These are phyloP conservation scores for Hipposideros larvatus DNA, from an alignment of 2,797 vertebrate species.

Conservation along the genomic window DNA sequence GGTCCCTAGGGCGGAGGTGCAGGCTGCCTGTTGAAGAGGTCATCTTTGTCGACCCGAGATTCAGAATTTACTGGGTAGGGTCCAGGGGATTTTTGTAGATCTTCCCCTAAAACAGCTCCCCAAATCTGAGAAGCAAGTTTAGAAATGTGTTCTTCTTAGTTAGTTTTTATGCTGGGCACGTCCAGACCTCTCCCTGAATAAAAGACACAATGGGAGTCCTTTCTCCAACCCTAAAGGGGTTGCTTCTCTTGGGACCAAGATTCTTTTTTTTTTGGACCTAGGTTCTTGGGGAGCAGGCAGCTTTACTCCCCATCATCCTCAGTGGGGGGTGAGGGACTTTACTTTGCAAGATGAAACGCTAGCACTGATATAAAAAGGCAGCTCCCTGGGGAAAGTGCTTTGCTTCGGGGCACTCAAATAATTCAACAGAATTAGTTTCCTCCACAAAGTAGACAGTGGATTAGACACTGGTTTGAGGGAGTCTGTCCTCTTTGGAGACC, in stretches of 20 bases:
- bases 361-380: background rate
- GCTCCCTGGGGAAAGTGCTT: background rate
- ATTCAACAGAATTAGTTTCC: background rate
- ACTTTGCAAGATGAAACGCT: background rate
- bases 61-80: background rate
- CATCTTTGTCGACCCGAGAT: background rate
- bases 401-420: slow-evolving; percentile 8
- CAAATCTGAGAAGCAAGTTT: background rate
- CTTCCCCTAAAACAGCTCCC: background rate
- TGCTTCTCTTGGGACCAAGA: background rate
- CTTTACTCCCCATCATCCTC: background rate
- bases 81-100: background rate
- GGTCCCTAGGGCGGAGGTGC: background rate
- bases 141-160: background rate
- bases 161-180: background rate
- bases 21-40: background rate
- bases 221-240: background rate
- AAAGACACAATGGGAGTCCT: background rate
- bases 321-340: background rate
- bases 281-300: background rate
- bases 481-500: background rate
- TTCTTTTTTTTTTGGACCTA: background rate
- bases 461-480: background rate
- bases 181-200: background rate
- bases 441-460: background rate